Evolutionary conservation across 2,797 vertebrate species (phyloP).

Genomic region (Tragopan temminckii): DNA sequence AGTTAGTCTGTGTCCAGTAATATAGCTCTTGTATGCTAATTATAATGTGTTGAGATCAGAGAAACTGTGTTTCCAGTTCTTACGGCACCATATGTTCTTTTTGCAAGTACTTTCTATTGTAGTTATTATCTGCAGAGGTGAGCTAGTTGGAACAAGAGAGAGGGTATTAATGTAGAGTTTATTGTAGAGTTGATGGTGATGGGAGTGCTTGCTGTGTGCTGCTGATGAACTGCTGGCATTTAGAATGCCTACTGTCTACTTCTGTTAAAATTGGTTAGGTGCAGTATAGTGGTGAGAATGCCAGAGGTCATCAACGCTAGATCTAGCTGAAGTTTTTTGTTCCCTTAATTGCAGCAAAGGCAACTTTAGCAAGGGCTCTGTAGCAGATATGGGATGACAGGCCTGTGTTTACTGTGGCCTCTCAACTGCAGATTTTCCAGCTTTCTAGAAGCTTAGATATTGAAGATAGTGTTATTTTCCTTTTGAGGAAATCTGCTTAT

Average conservation of each 20-base stretch:
- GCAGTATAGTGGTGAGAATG: background rate
- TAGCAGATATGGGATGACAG: background rate
- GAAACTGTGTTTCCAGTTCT: background rate
- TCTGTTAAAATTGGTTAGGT: background rate
- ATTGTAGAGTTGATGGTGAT: background rate
- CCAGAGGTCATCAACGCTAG: background rate
- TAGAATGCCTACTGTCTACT: rapidly evolving
- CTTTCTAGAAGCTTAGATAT: background rate
- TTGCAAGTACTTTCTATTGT: background rate
- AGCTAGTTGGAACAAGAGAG: background rate
- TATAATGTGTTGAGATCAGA: background rate
- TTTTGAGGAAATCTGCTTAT: background rate
- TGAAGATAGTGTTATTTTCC: background rate
- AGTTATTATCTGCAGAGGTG: background rate
- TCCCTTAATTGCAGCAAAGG: background rate
- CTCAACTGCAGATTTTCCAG: background rate
- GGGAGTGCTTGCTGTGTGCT: background rate
- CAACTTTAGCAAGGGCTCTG: background rate
- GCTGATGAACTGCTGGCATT: background rate
- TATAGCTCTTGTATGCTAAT: background rate
- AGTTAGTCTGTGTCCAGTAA: background rate
- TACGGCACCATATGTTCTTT: rapidly evolving
- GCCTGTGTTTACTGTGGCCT: background rate
- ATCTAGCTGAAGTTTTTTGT: rapidly evolving
- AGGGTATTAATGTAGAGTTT: background rate